A percentile compares a stretch with the other conserved stretches of the same genome.
These are phyloP conservation scores for Allobates femoralis DNA, from an alignment of 2,797 vertebrate species.

Conservation along the genomic window DNA sequence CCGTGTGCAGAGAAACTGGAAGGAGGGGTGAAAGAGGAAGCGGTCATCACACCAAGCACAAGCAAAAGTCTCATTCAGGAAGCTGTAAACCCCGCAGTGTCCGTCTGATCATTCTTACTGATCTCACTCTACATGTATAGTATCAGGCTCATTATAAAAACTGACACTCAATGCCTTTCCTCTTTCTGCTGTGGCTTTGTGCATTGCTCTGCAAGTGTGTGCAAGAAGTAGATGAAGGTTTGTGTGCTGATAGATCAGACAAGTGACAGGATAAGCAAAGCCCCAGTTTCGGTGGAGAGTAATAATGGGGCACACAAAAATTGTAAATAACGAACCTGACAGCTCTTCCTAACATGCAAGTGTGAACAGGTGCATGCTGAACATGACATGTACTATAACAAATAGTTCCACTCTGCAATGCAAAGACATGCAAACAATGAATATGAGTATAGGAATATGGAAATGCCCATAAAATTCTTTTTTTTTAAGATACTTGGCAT, in stretches of 20 bases:
- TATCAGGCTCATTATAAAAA: background rate
- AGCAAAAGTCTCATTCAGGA: conserved; percentile 14
- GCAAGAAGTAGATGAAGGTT: background rate
- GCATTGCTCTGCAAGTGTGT: background rate
- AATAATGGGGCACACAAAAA: too few relatives aligned
- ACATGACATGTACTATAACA: too few relatives aligned
- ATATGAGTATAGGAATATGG: too few relatives aligned
- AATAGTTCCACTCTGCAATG: too few relatives aligned
- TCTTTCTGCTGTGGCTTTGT: background rate
- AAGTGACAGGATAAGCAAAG: too few relatives aligned
- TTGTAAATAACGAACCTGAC: too few relatives aligned
- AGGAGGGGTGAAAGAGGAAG: conserved; percentile 50
- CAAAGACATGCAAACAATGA: too few relatives aligned
- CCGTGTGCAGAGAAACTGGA: conserved; percentile 37
- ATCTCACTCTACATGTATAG: background rate
- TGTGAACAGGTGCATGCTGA: too few relatives aligned
- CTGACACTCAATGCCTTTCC: background rate
- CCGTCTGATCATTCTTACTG: background rate
- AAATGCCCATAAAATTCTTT: too few relatives aligned
- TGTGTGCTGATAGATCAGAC: background rate
- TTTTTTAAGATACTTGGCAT: too few relatives aligned
- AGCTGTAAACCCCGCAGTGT: background rate
- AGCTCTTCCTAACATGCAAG: too few relatives aligned
- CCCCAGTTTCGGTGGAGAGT: too few relatives aligned
- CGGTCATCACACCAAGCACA: conserved; percentile 21